Evolutionary conservation across 2,113 vertebrate genomes (phyloP).

Genomic region (Lepus americanus): DNA sequence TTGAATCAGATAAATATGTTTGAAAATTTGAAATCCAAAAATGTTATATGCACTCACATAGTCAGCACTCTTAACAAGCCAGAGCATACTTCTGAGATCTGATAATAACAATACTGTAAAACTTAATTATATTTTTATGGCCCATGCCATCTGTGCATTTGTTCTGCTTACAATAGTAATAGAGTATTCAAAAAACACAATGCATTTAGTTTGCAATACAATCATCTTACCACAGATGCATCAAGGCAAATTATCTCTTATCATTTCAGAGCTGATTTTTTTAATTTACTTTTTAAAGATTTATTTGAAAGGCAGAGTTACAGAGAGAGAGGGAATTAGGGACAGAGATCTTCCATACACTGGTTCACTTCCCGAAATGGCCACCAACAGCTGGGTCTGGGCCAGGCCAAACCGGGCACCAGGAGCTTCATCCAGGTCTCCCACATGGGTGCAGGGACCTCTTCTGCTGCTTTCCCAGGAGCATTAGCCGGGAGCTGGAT

Average conservation of each 20-base stretch:
- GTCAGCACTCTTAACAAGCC: constrained; percentile 26
- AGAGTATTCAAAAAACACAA: constrained; percentile 46
- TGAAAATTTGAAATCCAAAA: constrained; percentile 61
- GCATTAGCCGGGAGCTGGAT: too few species aligned
- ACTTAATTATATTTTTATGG: constrained; percentile 77
- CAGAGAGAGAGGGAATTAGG: too few species aligned
- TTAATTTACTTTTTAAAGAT: too few species aligned
- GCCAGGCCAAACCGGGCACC: too few species aligned
- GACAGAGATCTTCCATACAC: too few species aligned
- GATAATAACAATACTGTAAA: constrained; percentile 66
- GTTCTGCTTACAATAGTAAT: constrained; percentile 71
- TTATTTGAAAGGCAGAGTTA: too few species aligned
- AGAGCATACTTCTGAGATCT: constrained; percentile 64
- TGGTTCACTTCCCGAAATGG: too few species aligned
- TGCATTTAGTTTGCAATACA: constrained; percentile 51
- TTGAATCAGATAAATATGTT: not conserved
- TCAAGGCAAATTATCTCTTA: constrained; percentile 61
- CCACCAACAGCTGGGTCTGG: too few species aligned
- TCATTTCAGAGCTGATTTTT: constrained; percentile 5
- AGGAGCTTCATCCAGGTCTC: too few species aligned
- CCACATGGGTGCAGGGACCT: too few species aligned
- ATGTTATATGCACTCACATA: not conserved
- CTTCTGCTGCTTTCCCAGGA: too few species aligned
- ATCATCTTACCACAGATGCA: constrained; percentile 56
- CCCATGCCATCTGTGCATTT: constrained; percentile 77